Conservation (phyloP, 1,140 invertebrate genomes). For the Anagrus nilaparvatae region DNA sequence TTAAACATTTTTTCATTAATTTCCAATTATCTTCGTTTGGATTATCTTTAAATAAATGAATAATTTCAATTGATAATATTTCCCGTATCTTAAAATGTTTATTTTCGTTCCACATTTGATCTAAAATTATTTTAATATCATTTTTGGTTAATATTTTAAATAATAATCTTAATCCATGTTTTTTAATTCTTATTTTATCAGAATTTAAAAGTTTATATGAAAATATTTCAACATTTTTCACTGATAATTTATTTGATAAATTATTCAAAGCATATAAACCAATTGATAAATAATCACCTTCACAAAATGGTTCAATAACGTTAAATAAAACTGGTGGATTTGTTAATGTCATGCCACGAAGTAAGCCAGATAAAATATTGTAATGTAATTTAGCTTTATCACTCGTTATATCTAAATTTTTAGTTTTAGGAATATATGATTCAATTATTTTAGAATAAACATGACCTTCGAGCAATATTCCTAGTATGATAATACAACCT, state of each 20-base stretch:
- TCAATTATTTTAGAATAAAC: neutral
- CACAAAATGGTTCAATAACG: neutral
- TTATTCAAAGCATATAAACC: neutral
- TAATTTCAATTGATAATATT: neutral
- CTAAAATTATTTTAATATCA: neutral
- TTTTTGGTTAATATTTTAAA: neutral
- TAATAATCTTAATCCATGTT: neutral
- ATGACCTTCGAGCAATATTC: neutral
- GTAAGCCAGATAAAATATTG: too few species aligned
- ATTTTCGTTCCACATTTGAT: neutral
- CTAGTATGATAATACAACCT: neutral
- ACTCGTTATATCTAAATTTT: neutral
- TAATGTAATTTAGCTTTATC: neutral
- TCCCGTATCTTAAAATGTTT: neutral
- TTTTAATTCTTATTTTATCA: neutral
- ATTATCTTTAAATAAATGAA: neutral
- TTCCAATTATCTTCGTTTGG: neutral
- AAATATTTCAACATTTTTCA: neutral
- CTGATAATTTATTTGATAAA: neutral
- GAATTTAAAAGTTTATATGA: neutral
- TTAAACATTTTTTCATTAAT: slow-evolving; percentile 1
- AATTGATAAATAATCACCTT: neutral
- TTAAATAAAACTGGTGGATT: neutral
- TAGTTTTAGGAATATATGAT: neutral
- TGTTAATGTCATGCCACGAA: neutral